Base-by-base conservation (phyloP, 2,113 vertebrate genomes). In the Lampris incognitus region DNA sequence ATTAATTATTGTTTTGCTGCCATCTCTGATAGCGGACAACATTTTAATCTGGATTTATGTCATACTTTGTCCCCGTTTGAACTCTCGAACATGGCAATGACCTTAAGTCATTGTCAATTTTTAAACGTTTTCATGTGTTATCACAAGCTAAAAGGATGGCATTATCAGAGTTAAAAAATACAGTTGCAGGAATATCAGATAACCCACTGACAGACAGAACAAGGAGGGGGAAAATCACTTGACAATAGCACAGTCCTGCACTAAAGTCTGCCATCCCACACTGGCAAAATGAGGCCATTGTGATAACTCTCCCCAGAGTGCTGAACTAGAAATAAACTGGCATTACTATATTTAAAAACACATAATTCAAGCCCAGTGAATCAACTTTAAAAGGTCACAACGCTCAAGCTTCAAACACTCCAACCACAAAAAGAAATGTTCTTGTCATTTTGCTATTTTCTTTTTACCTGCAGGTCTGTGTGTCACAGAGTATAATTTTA, bases 331-430 rank as follows among this genome's bases (percentile, higher is more conserved):
- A 91, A 94, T 91, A 94, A 82, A 80, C 85, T 24, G 39, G 5
- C 64, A 85, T 78, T 81, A 67, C 85, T 92, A 92, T 90, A 90
- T 92, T 92, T 89, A 88, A 91, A 88, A 87, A 81, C 81, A 82
- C 79, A 86, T 78, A 77, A 88, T 63, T 82, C 78, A 86, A 61
- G 76, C 55, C 76, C 60, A 46, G 58, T 60, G 77, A 87, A 69
- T 72, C 76, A 74, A 68, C 64, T 61, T 81, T 39, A 66, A 72
- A 66, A 74, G 56, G 59, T 69, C 52, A 24, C 24, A 24, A 24
- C 24, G 24, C 24, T 24, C 24, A 24, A 24, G 24, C 24, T 24
- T 24, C 24, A 24, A 24, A 24, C 24, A 24, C 24, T 24, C 24
- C 24, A 24, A 24, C 24, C 24, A 24, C 24, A 24, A 24, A 24